Base-by-base conservation (phyloP, 2,113 vertebrate genomes). In the Acrocephalus arundinaceus region DNA sequence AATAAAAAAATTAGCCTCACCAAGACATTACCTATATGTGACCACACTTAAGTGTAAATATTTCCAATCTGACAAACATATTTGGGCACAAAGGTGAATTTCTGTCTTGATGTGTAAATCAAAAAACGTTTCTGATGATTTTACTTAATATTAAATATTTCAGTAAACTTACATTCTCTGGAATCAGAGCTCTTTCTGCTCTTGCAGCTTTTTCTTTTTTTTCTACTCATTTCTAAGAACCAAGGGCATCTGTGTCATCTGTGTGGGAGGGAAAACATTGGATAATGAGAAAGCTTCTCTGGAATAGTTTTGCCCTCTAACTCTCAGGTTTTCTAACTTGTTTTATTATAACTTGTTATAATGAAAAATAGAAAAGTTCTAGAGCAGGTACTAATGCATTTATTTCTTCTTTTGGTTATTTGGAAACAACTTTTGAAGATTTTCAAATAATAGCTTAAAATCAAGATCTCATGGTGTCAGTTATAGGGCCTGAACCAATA, bases 141-240 rank as follows among this genome's bases (percentile, higher is more conserved):
- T 80, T 39, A 86, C 20, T 89, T 93, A 23, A 62, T 73, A 71
- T 45, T 17, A 91, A 94, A 49, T 6, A 86, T 83, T 58, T 41
- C 59, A 74, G 51, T 70, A 65, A 96, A 98, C 98, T 98, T 98
- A 99, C 98, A 97, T 98, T 98, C 97, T 95, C 96, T 98, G 96
- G 97, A 97, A 97, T 97, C 98, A 95, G 98, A 98, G 82, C 96
- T 98, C 96, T 98, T 98, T 97, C 98, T 98, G 94, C 97, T 97
- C 93, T 96, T 98, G 96, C 95, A 98, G 94, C 94, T 97, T 96
- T 98, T 98, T 97, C 98, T 98, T 97, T 97, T 98, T 96, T 98
- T 98, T 80, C 97, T 98, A 87, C 97, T 99, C 98, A 99, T 99
- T 95, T 94, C 85, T 67, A 85, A 86, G 72, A 93, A 73, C 6